These are phyloP conservation scores for Dromas ardeola DNA, from an alignment of 2,113 vertebrate genomes.

Conservation along the genomic window DNA sequence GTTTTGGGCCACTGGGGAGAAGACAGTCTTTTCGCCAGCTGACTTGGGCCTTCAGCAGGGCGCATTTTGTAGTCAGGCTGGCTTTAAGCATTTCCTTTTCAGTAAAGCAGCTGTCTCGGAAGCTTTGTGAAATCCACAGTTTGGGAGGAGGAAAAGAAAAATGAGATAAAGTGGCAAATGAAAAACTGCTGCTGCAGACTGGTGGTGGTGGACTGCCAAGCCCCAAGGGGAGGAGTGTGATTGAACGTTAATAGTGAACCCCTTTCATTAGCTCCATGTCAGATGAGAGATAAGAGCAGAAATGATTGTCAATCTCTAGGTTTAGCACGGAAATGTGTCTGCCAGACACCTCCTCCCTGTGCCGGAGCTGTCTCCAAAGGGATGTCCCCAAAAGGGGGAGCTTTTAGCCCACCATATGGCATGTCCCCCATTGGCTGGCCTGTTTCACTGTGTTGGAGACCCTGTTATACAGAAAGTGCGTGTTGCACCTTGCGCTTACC, in stretches of 20 bases:
- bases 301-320: not conserved
- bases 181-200: not conserved
- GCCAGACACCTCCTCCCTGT: not conserved
- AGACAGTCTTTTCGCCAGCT: not conserved
- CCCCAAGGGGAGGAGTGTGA: not conserved
- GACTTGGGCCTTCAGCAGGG: not conserved
- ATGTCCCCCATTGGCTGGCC: not conserved
- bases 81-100: slow-evolving; percentile 18
- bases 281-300: slow-evolving; percentile 34
- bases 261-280: slow-evolving; percentile 30
- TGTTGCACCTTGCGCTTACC: not conserved
- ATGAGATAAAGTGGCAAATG: not conserved
- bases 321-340: slow-evolving; percentile 7
- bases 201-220: not conserved
- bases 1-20: slow-evolving; percentile 3
- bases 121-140: not conserved
- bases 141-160: slow-evolving; percentile 7
- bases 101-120: not conserved
- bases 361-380: slow-evolving; percentile 29
- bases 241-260: not conserved
- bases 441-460: not conserved
- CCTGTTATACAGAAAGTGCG: not conserved
- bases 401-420: slow-evolving; percentile 34
- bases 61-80: not conserved
- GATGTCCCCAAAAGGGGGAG: slow-evolving; percentile 62